Percentiles rank a stretch among this genome's conserved stretches.
Evolutionary conservation across 2,888 invertebrate species (phyloP).

Genomic region (Disparrhopalites patrizii): DNA sequence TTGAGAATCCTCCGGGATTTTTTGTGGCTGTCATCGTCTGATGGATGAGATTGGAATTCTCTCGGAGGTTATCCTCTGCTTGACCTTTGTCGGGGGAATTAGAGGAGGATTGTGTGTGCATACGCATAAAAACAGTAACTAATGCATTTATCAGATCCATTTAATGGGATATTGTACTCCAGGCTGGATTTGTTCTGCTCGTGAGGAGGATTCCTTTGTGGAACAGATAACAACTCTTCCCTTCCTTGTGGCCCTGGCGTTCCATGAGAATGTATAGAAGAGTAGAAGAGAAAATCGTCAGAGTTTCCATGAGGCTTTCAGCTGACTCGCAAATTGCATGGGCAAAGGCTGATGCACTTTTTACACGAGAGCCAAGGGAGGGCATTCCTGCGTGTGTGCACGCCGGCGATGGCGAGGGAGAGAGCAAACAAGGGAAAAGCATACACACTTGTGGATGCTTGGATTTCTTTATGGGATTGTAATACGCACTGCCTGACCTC

Average conservation of each 20-base stretch:
- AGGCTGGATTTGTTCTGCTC: background rate
- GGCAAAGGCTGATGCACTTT: too few species aligned
- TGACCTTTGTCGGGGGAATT: slow-evolving; percentile 21
- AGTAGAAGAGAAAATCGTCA: background rate
- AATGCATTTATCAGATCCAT: background rate
- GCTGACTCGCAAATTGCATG: too few species aligned
- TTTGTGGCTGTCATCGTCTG: slow-evolving; percentile 12
- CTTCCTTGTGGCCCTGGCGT: too few species aligned
- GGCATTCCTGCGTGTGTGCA: too few species aligned
- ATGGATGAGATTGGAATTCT: slow-evolving; percentile 24
- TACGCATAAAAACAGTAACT: background rate
- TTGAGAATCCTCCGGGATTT: background rate
- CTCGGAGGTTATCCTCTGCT: slow-evolving; percentile 16
- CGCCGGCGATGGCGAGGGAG: background rate
- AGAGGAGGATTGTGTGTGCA: slow-evolving; percentile 1
- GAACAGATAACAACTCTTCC: too few species aligned
- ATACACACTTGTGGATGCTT: too few species aligned
- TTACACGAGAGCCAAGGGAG: too few species aligned
- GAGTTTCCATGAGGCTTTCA: too few species aligned
- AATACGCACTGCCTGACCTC: slow-evolving; percentile 35
- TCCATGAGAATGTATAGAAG: too few species aligned
- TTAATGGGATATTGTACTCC: slow-evolving; percentile 4
- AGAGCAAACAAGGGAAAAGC: too few species aligned
- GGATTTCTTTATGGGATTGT: slow-evolving; percentile 24
- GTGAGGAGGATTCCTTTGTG: background rate